Conservation (phyloP, 2,797 vertebrate species). For the Potorous gilbertii region DNA sequence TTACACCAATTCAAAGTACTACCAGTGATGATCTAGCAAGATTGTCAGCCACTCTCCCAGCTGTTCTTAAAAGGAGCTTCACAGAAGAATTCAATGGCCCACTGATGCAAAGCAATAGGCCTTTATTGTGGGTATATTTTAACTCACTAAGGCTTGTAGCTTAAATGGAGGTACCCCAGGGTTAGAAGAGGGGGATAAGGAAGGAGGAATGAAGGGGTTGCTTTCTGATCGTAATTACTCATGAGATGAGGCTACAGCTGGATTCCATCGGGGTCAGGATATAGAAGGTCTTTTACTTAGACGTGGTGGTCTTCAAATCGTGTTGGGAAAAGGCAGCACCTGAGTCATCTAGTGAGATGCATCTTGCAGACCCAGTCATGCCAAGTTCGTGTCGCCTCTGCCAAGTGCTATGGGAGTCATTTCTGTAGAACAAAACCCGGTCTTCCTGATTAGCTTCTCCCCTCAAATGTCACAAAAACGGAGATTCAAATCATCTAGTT, state of each 20-base stretch:
- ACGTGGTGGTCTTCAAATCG: not conserved
- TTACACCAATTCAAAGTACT: not conserved
- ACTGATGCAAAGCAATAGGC: not conserved
- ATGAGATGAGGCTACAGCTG: not conserved
- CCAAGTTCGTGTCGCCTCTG: not conserved
- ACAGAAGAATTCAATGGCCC: not conserved
- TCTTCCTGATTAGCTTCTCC: not conserved
- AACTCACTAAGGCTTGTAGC: not conserved
- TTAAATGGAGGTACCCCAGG: not conserved
- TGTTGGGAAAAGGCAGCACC: not conserved
- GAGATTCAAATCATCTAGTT: not conserved
- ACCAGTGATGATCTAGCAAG: not conserved
- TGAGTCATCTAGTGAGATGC: not conserved
- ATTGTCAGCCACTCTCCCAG: not conserved
- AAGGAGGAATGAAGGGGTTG: not conserved
- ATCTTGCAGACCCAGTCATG: not conserved
- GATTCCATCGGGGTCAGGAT: not conserved
- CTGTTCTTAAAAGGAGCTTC: not conserved
- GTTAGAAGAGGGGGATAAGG: not conserved
- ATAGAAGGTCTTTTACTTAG: not conserved
- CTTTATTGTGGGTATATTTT: not conserved
- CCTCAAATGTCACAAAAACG: not conserved
- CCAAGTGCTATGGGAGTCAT: not conserved
- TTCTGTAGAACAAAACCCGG: not conserved
- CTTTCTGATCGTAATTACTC: not conserved